Evolutionary conservation across 2,797 vertebrate genomes (phyloP).

Genomic region (Gambusia yucatana): DNA sequence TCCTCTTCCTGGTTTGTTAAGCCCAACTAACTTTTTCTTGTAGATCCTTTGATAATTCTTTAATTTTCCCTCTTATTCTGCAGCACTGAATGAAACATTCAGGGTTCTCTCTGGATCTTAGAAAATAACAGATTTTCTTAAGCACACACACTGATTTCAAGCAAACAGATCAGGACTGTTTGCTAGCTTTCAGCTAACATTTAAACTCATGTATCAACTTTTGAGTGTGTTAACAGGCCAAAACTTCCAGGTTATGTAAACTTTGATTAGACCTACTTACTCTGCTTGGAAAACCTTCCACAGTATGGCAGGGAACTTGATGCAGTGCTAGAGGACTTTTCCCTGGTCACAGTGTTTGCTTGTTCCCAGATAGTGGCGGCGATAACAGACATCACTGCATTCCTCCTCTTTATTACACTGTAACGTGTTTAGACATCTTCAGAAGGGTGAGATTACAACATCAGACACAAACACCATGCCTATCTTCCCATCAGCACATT

Average conservation of each 20-base stretch:
- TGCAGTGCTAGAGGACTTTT: not conserved
- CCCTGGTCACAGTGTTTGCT: conserved; percentile 8
- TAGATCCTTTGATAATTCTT: not conserved
- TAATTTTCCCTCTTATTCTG: not conserved
- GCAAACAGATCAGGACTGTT: not conserved
- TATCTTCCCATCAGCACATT: conserved; percentile 71
- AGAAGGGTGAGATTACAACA: conserved; percentile 49
- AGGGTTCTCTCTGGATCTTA: not conserved
- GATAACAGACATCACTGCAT: conserved; percentile 35
- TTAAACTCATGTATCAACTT: not conserved
- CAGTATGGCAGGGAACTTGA: not conserved
- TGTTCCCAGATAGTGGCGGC: conserved; percentile 8
- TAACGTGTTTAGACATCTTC: conserved; percentile 73
- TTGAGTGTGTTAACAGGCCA: not conserved
- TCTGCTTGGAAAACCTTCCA: conserved; percentile 5
- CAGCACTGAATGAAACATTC: not conserved
- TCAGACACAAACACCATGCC: conserved; percentile 37
- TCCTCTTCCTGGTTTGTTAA: not conserved
- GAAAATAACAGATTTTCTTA: not conserved
- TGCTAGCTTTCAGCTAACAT: not conserved
- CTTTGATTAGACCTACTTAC: conserved; percentile 8
- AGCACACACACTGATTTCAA: not conserved
- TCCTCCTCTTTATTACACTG: conserved; percentile 42
- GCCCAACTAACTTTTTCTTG: not conserved
- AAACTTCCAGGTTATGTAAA: not conserved